Percentiles rank a stretch among this genome's conserved stretches.
phyloP scores from a whole-genome alignment of 2,797 vertebrate genomes.

The Scleropages formosus region DNA sequence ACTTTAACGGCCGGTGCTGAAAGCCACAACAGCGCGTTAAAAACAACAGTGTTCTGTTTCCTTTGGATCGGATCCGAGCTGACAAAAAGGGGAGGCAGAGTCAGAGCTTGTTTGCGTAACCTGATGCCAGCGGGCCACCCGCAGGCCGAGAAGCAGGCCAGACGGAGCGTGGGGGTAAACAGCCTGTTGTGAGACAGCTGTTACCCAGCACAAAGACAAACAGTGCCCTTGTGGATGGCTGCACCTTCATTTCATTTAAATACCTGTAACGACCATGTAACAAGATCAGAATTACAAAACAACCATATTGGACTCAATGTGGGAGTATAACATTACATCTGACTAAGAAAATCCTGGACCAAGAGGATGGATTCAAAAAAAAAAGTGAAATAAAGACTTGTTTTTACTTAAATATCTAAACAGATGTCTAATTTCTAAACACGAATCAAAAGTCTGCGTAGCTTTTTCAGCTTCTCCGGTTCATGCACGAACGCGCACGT shows the following conservation, averaged over 20 bases:
- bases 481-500: too few relatives aligned
- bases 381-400: not conserved
- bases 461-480: too few relatives aligned
- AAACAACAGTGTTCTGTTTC: slow-evolving; percentile 18
- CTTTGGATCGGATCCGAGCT: slow-evolving; percentile 23
- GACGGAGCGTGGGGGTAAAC: slow-evolving; percentile 31
- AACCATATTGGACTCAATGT: not conserved
- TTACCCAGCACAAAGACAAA: slow-evolving; percentile 28
- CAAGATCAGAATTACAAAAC: not conserved
- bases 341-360: not conserved
- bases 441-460: too few relatives aligned
- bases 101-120: slow-evolving; percentile 40
- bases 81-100: slow-evolving; percentile 40
- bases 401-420: not conserved
- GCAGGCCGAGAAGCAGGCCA: slow-evolving; percentile 39
- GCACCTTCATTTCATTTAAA: not conserved
- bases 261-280: not conserved
- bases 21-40: not conserved
- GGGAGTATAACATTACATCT: not conserved
- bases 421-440: too few relatives aligned
- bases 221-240: not conserved
- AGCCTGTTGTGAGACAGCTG: slow-evolving; percentile 38
- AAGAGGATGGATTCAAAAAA: not conserved
- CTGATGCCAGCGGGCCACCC: slow-evolving; percentile 36
- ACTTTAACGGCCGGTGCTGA: not conserved